Conservation (phyloP, 2,888 invertebrate species). For the Tubulanus polymorphus region DNA sequence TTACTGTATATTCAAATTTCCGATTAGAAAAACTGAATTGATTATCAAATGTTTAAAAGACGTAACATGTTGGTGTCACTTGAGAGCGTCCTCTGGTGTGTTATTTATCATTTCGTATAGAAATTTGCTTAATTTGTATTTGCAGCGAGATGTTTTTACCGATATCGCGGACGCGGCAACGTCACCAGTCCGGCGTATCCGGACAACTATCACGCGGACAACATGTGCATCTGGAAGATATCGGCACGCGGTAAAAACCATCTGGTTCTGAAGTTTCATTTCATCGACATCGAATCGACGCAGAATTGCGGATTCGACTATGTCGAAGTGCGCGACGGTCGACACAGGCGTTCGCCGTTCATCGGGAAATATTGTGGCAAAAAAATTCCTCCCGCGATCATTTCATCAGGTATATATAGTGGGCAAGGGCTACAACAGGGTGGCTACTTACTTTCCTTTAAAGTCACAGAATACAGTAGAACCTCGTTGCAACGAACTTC, state of each 20-base stretch:
- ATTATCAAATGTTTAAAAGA: too few relatives aligned
- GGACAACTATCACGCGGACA: not conserved
- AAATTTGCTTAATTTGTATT: not conserved
- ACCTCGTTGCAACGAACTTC: too few relatives aligned
- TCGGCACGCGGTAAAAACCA: not conserved
- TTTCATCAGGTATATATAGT: constrained; percentile 52
- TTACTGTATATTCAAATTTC: too few relatives aligned
- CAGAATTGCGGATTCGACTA: constrained; percentile 38
- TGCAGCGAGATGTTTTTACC: not conserved
- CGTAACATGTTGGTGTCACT: too few relatives aligned
- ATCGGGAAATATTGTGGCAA: constrained; percentile 53
- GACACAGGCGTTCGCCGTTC: constrained; percentile 21
- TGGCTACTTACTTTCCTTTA: too few relatives aligned
- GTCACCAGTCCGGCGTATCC: not conserved
- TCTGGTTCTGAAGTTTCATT: not conserved
- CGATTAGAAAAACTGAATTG: too few relatives aligned
- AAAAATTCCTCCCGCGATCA: constrained; percentile 40
- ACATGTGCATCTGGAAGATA: not conserved
- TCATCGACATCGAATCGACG: not conserved
- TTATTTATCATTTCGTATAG: too few relatives aligned
- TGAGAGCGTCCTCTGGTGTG: too few relatives aligned
- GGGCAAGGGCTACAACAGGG: not conserved
- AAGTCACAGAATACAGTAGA: too few relatives aligned
- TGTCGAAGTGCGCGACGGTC: constrained; percentile 45
- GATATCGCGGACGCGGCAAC: not conserved